Evolutionary conservation across 2,113 vertebrate species (phyloP).

Genomic region (Cnemophilus loriae): DNA sequence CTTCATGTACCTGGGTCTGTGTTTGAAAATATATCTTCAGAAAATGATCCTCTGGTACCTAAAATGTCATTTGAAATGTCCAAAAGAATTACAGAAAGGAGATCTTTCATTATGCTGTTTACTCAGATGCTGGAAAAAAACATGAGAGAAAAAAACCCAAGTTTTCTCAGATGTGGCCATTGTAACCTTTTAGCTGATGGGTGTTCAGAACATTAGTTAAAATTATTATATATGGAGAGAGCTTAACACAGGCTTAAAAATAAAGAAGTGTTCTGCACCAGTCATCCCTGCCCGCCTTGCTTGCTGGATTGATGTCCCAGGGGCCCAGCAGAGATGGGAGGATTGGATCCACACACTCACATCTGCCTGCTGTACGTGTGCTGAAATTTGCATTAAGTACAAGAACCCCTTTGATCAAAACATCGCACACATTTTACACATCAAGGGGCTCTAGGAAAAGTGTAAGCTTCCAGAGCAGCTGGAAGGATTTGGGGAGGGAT

Average conservation of each 20-base stretch:
- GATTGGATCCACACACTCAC: neutral
- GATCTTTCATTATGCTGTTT: neutral
- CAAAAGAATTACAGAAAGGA: neutral
- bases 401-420: slow-evolving; percentile 49
- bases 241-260: neutral
- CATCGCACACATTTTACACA: neutral
- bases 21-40: neutral
- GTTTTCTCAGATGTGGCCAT: neutral
- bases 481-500: neutral
- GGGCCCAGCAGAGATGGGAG: neutral
- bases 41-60: neutral
- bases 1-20: neutral
- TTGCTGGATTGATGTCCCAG: neutral
- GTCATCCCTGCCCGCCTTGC: neutral
- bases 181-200: neutral
- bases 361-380: neutral
- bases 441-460: slow-evolving; percentile 28
- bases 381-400: slow-evolving; percentile 44
- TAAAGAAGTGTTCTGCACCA: neutral
- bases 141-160: neutral
- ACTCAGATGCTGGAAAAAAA: neutral
- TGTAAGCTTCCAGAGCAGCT: slow-evolving; percentile 11
- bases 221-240: neutral
- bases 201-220: neutral
- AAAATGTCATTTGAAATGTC: neutral